Percentiles rank a stretch among this genome's conserved stretches.
These are phyloP conservation scores for Lacerta agilis DNA, from an alignment of 2,797 vertebrate species.

Conservation along the genomic window DNA sequence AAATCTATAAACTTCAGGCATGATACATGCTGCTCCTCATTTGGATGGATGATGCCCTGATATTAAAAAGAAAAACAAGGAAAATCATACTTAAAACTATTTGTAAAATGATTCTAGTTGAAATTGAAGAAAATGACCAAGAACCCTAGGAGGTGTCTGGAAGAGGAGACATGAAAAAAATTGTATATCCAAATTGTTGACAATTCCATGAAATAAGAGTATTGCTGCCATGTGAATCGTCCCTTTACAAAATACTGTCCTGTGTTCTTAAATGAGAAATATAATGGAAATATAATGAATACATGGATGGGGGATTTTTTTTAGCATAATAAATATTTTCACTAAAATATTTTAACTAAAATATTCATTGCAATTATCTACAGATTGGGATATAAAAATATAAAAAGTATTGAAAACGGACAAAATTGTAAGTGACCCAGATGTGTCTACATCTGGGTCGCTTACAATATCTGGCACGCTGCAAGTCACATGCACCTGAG, in stretches of 20 bases:
- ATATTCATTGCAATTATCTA: neutral
- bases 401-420: constrained; percentile 4
- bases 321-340: constrained; percentile 17
- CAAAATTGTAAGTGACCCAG: too few species aligned
- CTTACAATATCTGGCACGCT: neutral
- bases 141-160: neutral
- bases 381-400: neutral
- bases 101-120: neutral
- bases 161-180: neutral
- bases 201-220: neutral
- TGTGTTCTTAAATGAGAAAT: neutral
- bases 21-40: neutral
- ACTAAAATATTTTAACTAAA: neutral
- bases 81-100: neutral
- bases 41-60: neutral
- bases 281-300: neutral
- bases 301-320: too few species aligned
- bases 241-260: neutral
- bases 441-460: neutral
- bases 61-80: neutral
- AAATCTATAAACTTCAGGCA: neutral
- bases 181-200: neutral
- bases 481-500: neutral
- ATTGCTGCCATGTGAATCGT: neutral
- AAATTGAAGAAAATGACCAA: neutral